phyloP scores from a whole-genome alignment of 2,888 invertebrate species.

The Magallana nippona region DNA sequence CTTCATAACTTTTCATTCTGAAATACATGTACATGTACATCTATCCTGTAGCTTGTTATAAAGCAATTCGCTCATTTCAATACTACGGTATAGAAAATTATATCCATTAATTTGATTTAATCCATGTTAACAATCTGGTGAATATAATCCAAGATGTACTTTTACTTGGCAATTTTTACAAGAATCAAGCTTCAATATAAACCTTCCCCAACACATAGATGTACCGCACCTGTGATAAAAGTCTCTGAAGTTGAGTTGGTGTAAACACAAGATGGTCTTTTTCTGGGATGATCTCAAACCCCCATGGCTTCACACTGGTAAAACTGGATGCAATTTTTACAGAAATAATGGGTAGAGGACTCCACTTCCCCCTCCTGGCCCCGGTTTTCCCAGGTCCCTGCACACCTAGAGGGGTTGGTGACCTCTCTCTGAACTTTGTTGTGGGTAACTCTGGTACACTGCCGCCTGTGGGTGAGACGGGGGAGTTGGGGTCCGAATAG shows the following conservation, averaged over 20 bases:
- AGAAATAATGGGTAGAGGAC: conserved; percentile 92
- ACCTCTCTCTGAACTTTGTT: conserved; percentile 47
- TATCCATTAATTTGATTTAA: too few species aligned
- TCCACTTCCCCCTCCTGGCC: conserved; percentile 80
- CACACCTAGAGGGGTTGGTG: conserved; percentile 61
- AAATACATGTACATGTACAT: too few species aligned
- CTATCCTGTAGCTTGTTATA: too few species aligned
- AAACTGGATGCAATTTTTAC: conserved; percentile 95
- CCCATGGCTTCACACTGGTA: conserved; percentile 74
- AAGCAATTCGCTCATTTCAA: too few species aligned
- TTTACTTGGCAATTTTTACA: too few species aligned
- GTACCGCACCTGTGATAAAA: conserved; percentile 77
- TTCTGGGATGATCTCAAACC: conserved; percentile 75
- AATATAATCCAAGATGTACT: too few species aligned
- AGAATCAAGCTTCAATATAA: too few species aligned
- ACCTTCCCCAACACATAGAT: too few species aligned
- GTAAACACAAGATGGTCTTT: conserved; percentile 76
- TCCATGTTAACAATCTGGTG: too few species aligned
- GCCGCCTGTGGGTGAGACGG: conserved; percentile 57
- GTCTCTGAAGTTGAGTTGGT: conserved; percentile 74
- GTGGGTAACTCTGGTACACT: conserved; percentile 36
- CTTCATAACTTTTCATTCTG: too few species aligned
- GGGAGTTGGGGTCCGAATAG: conserved; percentile 62
- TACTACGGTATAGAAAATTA: too few species aligned
- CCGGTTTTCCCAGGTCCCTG: conserved; percentile 43